phyloP scores from a whole-genome alignment of 2,888 invertebrate genomes.

The Drosophila paranaensis region DNA sequence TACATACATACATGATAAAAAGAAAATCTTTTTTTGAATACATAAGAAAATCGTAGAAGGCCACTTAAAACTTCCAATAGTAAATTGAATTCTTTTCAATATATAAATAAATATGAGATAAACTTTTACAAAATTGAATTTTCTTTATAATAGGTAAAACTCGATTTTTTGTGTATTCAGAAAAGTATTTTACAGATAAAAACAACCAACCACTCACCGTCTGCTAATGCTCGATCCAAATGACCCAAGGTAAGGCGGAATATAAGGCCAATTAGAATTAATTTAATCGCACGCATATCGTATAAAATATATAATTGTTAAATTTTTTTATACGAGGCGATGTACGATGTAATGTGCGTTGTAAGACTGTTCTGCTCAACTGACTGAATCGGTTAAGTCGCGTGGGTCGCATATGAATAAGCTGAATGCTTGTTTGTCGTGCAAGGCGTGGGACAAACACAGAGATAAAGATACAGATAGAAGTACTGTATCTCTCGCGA shows the following conservation, averaged over 20 bases:
- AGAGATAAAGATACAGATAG: slow-evolving; percentile 7
- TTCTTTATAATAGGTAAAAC: neutral
- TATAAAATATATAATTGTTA: neutral
- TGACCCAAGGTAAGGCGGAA: neutral
- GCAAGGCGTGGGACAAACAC: neutral
- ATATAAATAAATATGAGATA: too few species aligned
- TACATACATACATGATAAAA: neutral
- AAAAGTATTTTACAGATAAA: neutral
- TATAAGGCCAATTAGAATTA: neutral
- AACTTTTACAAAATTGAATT: neutral
- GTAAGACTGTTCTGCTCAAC: slow-evolving; percentile 4
- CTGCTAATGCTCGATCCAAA: neutral
- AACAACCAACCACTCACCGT: neutral
- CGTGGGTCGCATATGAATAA: slow-evolving; percentile 8
- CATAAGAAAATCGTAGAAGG: neutral
- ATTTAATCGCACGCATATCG: slow-evolving; percentile 3
- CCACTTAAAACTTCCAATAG: neutral
- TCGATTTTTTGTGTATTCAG: neutral
- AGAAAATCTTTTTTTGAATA: neutral
- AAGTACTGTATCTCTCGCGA: slow-evolving; percentile 1
- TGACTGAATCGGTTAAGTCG: slow-evolving; percentile 3
- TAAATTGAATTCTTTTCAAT: too few species aligned
- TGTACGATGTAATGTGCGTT: neutral
- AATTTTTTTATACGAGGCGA: neutral
- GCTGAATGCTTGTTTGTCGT: slow-evolving; percentile 1